Base-by-base conservation (phyloP, 2,797 vertebrate genomes). In the Acrossocheilus wenchowensis region DNA sequence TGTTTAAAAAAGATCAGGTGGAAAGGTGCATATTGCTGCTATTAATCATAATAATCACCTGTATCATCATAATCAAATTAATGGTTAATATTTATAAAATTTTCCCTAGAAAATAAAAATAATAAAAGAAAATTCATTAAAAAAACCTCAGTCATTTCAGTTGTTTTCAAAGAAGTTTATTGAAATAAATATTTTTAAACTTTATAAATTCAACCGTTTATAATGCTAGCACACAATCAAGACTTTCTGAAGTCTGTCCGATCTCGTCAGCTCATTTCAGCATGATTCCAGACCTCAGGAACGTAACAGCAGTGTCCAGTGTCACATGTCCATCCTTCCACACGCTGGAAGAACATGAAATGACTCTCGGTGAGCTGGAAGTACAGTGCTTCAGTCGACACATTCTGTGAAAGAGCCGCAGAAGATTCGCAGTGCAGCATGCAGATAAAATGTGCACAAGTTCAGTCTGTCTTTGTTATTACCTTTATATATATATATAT, bases 81-180 rank as follows among this genome's bases (percentile, higher is more conserved):
- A 1, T n/a, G 57, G 23, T 60, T n/a, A n/a, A 62, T 26, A 0
- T 26, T n/a, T 26, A 62, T 26, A 62, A 9, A 23, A 62, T 11
- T 12, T 62, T 26, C 57, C 10, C 23, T n/a, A 62, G n/a, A 12
- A 62, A 57, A 23, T 8, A n/a, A 64, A 64, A 64, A 64, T 30
- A 64, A 57, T 60, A 57, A 19, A 60, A 60, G 26, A 26, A 14
- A 30, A 34, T 15, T 64, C 12, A 30, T 26, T 1, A 6, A 26
- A 64, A 64, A 71, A 11, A 52, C 2, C 45, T 39, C 19, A 57
- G 4, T 30, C 8, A 73, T 12, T 26, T 10, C 12, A 12, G 64
- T 89, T 92, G 90, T 92, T 95, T 96, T 95, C 89, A 94, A 94
- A 94, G 91, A 93, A 88, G 84, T 96, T 96, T 96, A 96, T 96